phyloP scores from a whole-genome alignment of 1,140 invertebrate species.

The Camponotus vicinus region DNA sequence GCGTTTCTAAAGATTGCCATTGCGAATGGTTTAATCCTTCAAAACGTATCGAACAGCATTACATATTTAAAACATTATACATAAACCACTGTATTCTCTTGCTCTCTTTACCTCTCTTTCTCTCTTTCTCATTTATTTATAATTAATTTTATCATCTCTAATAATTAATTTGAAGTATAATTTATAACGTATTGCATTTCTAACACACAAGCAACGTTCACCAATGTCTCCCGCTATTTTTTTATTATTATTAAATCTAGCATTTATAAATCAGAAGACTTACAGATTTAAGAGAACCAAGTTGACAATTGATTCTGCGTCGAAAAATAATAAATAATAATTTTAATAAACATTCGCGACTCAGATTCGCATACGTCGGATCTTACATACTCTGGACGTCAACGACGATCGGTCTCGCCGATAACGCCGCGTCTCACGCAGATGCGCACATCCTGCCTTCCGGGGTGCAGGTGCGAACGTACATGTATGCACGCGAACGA shows the following conservation, averaged over 20 bases:
- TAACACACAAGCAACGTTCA: not conserved
- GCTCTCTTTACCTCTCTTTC: not conserved
- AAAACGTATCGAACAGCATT: constrained; percentile 26
- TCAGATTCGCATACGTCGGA: constrained; percentile 3
- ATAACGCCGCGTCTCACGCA: constrained; percentile 12
- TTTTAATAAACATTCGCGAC: not conserved
- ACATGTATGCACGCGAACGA: not conserved
- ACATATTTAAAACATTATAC: constrained; percentile 36
- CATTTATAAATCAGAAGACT: too few species aligned
- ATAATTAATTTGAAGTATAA: constrained; percentile 11
- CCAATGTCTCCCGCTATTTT: not conserved
- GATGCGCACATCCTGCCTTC: not conserved
- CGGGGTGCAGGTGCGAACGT: not conserved
- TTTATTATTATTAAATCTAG: not conserved
- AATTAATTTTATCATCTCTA: not conserved
- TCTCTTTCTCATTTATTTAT: constrained; percentile 2
- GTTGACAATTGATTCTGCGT: not conserved
- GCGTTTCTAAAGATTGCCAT: constrained; percentile 45
- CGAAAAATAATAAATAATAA: not conserved
- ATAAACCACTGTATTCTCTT: not conserved
- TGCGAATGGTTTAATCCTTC: constrained; percentile 34
- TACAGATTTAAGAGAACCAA: not conserved
- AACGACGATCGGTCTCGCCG: constrained; percentile 4
- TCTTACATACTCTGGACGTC: not conserved
- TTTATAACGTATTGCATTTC: not conserved